Percentiles rank a stretch among this genome's conserved stretches.
Evolutionary conservation across 2,888 invertebrate species (phyloP).

Genomic region (Diarsia rubi): DNA sequence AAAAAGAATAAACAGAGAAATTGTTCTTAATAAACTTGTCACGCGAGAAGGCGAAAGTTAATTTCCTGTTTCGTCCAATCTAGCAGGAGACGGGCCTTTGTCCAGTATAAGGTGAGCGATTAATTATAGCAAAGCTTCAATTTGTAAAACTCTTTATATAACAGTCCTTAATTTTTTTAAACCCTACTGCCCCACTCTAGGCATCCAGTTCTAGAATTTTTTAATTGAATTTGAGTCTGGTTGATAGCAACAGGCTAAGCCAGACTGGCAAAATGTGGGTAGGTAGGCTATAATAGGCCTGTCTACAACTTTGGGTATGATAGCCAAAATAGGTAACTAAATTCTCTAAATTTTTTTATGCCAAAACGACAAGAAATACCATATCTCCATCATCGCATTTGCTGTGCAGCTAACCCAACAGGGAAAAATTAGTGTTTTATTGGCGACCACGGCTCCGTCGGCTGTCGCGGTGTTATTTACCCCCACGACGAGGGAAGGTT

Average conservation of each 20-base stretch:
- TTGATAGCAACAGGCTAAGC: background rate
- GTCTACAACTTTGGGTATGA: background rate
- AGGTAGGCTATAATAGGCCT: background rate
- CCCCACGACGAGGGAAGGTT: conserved; percentile 67
- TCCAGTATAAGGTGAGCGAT: conserved; percentile 56
- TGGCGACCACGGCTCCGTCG: conserved; percentile 80
- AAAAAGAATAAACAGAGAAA: conserved; percentile 83
- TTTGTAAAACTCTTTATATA: too few relatives aligned
- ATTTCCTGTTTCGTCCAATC: conserved; percentile 88
- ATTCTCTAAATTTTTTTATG: too few relatives aligned
- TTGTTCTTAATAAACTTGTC: conserved; percentile 89
- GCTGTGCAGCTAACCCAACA: conserved; percentile 38
- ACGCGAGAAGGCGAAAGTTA: conserved; percentile 87
- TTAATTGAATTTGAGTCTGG: background rate
- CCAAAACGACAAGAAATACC: background rate
- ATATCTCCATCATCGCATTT: conserved; percentile 35
- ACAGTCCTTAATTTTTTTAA: too few relatives aligned
- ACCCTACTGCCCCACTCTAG: too few relatives aligned
- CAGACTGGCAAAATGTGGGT: background rate
- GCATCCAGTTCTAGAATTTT: too few relatives aligned
- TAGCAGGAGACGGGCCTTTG: conserved; percentile 62
- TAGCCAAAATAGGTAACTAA: background rate
- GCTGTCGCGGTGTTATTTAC: conserved; percentile 80
- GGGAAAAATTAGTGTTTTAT: conserved; percentile 86
- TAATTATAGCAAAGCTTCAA: background rate